Evolutionary conservation across 2,797 vertebrate genomes (phyloP).

Genomic region (Chrysocyon brachyurus): DNA sequence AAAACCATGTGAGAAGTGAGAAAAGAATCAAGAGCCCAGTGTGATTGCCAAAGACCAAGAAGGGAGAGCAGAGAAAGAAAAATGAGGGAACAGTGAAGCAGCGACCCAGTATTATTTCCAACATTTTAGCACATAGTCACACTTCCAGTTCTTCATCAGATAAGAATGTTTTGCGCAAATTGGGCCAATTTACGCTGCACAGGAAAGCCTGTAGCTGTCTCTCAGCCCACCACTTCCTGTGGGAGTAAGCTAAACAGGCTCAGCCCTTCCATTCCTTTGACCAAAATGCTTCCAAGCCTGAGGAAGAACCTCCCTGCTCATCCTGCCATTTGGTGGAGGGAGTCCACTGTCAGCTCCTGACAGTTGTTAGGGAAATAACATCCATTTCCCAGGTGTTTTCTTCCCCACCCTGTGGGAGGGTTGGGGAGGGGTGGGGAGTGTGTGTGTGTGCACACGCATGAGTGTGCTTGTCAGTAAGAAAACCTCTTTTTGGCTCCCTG

Average conservation of each 20-base stretch:
- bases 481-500: constrained; percentile 72
- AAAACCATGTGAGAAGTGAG: constrained; percentile 68
- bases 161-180: constrained; percentile 77
- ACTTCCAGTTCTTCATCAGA: constrained; percentile 81
- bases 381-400: constrained; percentile 65
- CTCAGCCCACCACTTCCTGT: constrained; percentile 76
- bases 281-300: constrained; percentile 73
- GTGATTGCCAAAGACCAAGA: background rate
- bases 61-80: constrained; percentile 23
- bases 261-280: constrained; percentile 73
- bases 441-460: background rate
- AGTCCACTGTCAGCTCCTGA: background rate
- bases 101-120: constrained; percentile 40
- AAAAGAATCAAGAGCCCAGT: constrained; percentile 37
- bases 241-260: constrained; percentile 71
- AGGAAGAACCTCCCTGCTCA: constrained; percentile 41
- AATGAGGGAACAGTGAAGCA: background rate
- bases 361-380: constrained; percentile 19
- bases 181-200: constrained; percentile 73
- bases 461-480: background rate
- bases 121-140: background rate
- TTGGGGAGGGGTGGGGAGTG: too few relatives aligned
- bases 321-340: constrained; percentile 27
- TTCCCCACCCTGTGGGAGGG: background rate
- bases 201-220: constrained; percentile 76